phyloP scores from a whole-genome alignment of 2,797 vertebrate genomes.

The Paguma larvata region DNA sequence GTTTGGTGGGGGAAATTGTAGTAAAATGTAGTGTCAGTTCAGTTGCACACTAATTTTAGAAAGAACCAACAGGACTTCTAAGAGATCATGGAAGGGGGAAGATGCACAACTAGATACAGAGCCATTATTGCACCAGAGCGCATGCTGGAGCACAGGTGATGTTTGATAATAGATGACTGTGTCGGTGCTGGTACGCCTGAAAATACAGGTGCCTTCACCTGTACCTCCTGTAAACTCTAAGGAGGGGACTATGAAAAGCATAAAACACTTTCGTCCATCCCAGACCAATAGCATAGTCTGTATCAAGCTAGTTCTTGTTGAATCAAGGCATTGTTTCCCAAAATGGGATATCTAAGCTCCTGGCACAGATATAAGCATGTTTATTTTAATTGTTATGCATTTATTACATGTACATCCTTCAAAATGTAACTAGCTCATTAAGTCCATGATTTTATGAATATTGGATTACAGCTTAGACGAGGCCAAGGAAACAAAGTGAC shows the following conservation, averaged over 20 bases:
- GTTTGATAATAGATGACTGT: background rate
- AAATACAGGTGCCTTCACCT: background rate
- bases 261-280: background rate
- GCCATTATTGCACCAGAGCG: background rate
- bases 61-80: background rate
- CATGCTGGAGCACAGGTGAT: background rate
- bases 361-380: background rate
- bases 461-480: background rate
- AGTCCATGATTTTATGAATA: background rate
- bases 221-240: background rate
- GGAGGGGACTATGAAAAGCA: background rate
- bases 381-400: background rate
- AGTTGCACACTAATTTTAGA: constrained; percentile 42
- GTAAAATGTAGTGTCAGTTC: background rate
- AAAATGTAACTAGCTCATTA: background rate
- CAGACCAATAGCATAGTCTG: background rate
- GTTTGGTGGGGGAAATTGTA: background rate
- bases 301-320: background rate
- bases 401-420: background rate
- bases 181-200: background rate
- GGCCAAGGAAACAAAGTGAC: background rate
- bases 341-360: background rate
- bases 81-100: background rate
- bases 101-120: background rate
- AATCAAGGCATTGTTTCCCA: background rate